Evolutionary conservation across 2,888 invertebrate species (phyloP).

Genomic region (Polymixis flavicincta): DNA sequence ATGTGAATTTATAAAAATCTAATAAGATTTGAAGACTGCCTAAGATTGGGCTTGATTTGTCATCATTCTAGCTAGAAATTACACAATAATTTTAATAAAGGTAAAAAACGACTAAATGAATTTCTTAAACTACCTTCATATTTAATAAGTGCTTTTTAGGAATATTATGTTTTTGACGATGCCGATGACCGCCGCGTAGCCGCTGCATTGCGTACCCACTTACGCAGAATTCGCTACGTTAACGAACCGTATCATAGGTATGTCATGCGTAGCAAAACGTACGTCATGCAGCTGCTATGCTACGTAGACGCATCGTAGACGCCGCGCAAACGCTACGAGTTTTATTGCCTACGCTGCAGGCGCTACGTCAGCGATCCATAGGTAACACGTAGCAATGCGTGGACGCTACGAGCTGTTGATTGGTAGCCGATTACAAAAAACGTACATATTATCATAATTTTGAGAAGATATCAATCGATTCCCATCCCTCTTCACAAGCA

Average conservation of each 20-base stretch:
- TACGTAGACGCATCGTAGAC: conserved; percentile 16
- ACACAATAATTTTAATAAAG: too few relatives aligned
- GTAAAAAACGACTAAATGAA: background rate
- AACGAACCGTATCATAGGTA: fast-evolving
- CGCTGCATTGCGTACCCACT: background rate
- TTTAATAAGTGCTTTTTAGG: background rate
- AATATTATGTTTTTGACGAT: background rate
- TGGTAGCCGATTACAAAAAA: background rate
- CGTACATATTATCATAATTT: background rate
- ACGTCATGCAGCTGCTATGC: background rate
- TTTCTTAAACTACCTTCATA: too few relatives aligned
- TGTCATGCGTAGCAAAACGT: background rate
- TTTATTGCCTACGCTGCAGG: background rate
- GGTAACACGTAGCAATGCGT: background rate
- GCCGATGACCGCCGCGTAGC: too few relatives aligned
- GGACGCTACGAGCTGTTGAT: background rate
- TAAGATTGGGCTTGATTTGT: background rate
- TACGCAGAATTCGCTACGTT: background rate
- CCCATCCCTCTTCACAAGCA: background rate
- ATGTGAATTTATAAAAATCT: background rate
- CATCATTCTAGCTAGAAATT: conserved; percentile 1
- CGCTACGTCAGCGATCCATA: background rate
- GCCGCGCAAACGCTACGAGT: conserved; percentile 1
- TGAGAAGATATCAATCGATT: background rate
- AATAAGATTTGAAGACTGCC: background rate